Base-by-base conservation (phyloP, 1,140 invertebrate species). In the Eupeodes corollae region DNA sequence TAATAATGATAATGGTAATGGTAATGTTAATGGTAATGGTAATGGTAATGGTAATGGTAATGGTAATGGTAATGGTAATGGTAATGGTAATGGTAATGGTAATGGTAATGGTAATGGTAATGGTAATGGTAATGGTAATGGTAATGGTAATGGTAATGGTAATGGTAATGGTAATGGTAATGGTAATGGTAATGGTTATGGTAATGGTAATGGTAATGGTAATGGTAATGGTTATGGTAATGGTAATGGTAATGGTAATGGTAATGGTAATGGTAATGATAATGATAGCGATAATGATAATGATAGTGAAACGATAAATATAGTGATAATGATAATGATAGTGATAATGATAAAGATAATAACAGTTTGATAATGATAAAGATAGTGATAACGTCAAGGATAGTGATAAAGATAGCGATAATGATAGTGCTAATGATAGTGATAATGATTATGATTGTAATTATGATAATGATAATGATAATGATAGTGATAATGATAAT, bases 41-140 rank as follows among this genome's bases (percentile, higher is more conserved):
- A 42, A 42, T 42, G n/a, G 26, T 42, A 9, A 42, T 42, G n/a
- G 26, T 42, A 19, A 42, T 42, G 16, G 26, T 42, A 26, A 42
- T 42, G 16, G 26, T 42, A n/a, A 42, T 42, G 16, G 26, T 26
- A 42, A 42, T 42, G 8, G 26, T 42, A 26, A 42, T 42, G n/a
- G 26, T 42, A n/a, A 42, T 26, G 16, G 26, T 42, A 42, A 16
- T 42, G n/a, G 26, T 26, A 42, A 42, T 42, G 16, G 26, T 26
- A 26, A 42, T 42, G 16, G 26, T 42, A 42, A 26, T 42, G 16
- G 8, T 6, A 26, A 42, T 42, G 16, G 13, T 42, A 19, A 18
- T 18, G 16, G 6, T 18, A 42, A 5, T 18, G 40, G 18, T 42
- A 42, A 42, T 42, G 16, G 26, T 42, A 42, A 42, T 42, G 16